These are phyloP conservation scores for Zaprionus ghesquierei DNA, from an alignment of 1,140 invertebrate genomes.

Conservation along the genomic window DNA sequence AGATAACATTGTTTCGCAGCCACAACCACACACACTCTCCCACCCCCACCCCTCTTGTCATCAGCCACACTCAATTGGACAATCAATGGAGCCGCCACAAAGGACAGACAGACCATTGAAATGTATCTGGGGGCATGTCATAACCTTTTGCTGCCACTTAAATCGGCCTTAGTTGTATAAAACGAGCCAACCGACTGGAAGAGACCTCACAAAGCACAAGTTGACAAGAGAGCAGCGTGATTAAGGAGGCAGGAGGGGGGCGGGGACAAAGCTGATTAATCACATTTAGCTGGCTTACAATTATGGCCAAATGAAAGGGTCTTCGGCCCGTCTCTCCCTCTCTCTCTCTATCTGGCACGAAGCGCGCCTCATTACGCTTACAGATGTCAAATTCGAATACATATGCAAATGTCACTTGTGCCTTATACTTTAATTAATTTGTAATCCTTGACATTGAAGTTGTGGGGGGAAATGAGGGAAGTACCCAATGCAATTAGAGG, in stretches of 20 bases:
- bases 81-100: constrained; percentile 14
- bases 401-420: constrained; percentile 57
- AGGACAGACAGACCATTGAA: constrained; percentile 21
- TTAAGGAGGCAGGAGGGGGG: not conserved
- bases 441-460: constrained; percentile 63
- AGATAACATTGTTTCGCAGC: not conserved
- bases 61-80: constrained; percentile 26
- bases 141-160: constrained; percentile 20
- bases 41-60: not conserved
- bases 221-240: not conserved
- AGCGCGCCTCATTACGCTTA: not conserved
- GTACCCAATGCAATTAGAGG: constrained; percentile 59
- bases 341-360: too few species aligned
- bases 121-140: constrained; percentile 14
- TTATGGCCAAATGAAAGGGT: constrained; percentile 32
- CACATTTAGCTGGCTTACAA: constrained; percentile 49
- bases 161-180: constrained; percentile 5
- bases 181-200: constrained; percentile 21
- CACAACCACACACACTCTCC: not conserved
- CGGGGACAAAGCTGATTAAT: constrained; percentile 48
- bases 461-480: not conserved
- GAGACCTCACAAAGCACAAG: not conserved
- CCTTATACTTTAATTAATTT: constrained; percentile 76
- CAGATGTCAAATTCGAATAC: constrained; percentile 9
- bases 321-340: not conserved